A percentile compares a stretch with the other conserved stretches of the same genome.
These are phyloP conservation scores for Oscheius sp. DNA, from an alignment of 2,888 invertebrate genomes.

Conservation along the genomic window DNA sequence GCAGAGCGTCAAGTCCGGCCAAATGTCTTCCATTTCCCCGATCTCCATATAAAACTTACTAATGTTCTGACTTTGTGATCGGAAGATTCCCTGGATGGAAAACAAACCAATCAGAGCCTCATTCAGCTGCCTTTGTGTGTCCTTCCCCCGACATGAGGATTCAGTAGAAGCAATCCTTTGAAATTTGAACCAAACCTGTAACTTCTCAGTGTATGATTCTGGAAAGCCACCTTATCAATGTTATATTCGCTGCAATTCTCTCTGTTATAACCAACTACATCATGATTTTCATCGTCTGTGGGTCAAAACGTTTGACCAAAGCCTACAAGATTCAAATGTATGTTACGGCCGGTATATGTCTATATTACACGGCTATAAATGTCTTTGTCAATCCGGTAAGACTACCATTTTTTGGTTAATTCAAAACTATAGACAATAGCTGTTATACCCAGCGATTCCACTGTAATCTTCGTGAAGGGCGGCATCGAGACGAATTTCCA, in stretches of 20 bases:
- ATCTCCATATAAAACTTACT: too few relatives aligned
- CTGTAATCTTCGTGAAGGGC: constrained; percentile 23
- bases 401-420: neutral
- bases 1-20: too few relatives aligned
- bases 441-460: neutral
- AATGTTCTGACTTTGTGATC: too few relatives aligned
- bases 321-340: constrained; percentile 28
- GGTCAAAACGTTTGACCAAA: constrained; percentile 2
- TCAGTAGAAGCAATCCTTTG: too few relatives aligned
- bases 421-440: constrained; percentile 17
- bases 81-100: neutral
- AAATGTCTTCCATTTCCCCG: too few relatives aligned
- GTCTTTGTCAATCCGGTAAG: constrained; percentile 30
- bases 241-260: neutral
- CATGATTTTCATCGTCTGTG: constrained; percentile 1
- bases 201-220: constrained; percentile 2
- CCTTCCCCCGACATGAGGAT: too few relatives aligned
- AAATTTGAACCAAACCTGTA: too few relatives aligned
- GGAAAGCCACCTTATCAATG: constrained; percentile 15
- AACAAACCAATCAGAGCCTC: constrained; percentile 2
- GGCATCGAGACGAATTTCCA: constrained; percentile 17
- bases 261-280: neutral
- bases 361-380: constrained; percentile 24
- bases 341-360: constrained; percentile 7
- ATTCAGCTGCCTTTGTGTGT: neutral